Base-by-base conservation (phyloP, 53 echinoderm and acorn worm genomes). In the Echinarachnius parma region DNA sequence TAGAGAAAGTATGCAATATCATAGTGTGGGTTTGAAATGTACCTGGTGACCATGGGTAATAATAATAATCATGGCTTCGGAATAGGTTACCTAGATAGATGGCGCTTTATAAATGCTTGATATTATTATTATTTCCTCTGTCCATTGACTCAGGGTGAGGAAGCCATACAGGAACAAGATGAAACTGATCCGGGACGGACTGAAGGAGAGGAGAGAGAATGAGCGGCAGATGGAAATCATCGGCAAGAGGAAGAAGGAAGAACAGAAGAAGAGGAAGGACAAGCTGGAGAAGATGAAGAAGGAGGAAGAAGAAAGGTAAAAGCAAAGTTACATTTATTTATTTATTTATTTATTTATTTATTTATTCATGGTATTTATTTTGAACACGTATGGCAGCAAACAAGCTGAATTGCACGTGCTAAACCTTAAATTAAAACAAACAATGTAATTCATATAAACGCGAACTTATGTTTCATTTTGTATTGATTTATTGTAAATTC, bases 201-300 rank as follows among this genome's bases (percentile, higher is more conserved):
- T 85, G 28, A 76, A 79, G 65, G 81, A 86, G 58, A 81, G 61
- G 31, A 67, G 62, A 75, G 69, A 82, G 45, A 77, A 85, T 28
- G 69, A 87, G 59, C 75, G 93, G 44, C 93, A 93, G 83, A 83
- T 86, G 82, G 93, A 93, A 80, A 86, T 93, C 44, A 80, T 86
- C 14, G 64, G 75, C 1, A 3, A 65, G 59, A 79, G 86, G 60
- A 89, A 80, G 48, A 82, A 74, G 25, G 89, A 86, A 28, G 93
- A 93, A 45, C 78, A 86, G 57, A 86, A 54, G 62, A 93, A 77
- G 76, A 89, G 81, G 61, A 82, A 58, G 31, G 89, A 89, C 13
- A 81, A 64, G 29, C 68, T 72, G 25, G 84, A 92, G 59, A 93
- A 83, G 63, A 89, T 83, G 61, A 75, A 79, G 37, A 82, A 61